Evolutionary conservation across 2,888 invertebrate species (phyloP).

Genomic region (Podotricha telesiphe): DNA sequence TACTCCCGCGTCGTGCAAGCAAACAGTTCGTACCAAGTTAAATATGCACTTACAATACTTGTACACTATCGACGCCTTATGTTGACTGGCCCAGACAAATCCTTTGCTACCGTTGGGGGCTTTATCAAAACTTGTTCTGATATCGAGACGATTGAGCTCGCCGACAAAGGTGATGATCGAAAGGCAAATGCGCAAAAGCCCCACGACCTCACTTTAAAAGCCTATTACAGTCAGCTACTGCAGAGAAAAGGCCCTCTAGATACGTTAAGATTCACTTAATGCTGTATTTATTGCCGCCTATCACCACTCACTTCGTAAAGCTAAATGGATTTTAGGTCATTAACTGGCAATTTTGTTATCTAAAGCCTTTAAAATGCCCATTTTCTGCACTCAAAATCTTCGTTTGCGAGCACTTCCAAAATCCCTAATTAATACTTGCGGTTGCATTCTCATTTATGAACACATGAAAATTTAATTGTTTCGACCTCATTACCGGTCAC

Average conservation of each 20-base stretch:
- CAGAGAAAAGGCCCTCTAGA: conserved; percentile 42
- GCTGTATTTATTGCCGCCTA: conserved; percentile 37
- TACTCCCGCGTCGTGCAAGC: conserved; percentile 46
- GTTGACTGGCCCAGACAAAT: conserved; percentile 80
- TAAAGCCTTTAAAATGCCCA: conserved; percentile 30
- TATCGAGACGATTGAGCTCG: conserved; percentile 71
- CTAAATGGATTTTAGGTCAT: conserved; percentile 39
- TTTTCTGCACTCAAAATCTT: conserved; percentile 33
- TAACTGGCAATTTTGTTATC: conserved; percentile 40
- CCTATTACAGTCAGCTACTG: conserved; percentile 48
- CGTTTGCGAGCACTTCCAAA: conserved; percentile 23
- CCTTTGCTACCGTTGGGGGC: conserved; percentile 74
- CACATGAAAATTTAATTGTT: conserved; percentile 36
- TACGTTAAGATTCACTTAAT: conserved; percentile 43
- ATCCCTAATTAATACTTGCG: conserved; percentile 35
- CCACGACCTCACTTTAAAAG: conserved; percentile 49
- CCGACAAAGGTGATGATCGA: conserved; percentile 79
- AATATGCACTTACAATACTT: conserved; percentile 58
- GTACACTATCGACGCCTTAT: conserved; percentile 53
- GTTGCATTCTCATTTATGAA: conserved; percentile 30
- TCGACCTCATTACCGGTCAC: conserved; percentile 31
- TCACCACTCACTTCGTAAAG: conserved; percentile 34
- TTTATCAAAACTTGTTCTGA: conserved; percentile 71
- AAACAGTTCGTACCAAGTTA: conserved; percentile 50
- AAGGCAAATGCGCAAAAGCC: conserved; percentile 63